phyloP scores from a whole-genome alignment of 2,888 invertebrate species.

The Adelphocoris suturalis region DNA sequence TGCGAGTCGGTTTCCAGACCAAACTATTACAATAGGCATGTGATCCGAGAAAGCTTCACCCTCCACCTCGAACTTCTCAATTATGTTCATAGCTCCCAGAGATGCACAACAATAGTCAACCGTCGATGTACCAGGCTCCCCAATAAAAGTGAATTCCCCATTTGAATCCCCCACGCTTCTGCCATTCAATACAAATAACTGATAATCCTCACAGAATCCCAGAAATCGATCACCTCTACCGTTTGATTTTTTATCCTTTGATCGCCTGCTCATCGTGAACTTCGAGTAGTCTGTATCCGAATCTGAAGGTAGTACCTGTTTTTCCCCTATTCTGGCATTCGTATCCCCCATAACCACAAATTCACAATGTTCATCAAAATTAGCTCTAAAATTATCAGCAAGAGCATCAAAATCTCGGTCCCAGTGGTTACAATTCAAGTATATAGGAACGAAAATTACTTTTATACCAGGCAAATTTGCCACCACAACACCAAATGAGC shows the following conservation, averaged over 20 bases:
- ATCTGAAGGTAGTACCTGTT: too few relatives aligned
- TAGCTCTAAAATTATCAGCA: too few relatives aligned
- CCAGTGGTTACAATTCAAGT: too few relatives aligned
- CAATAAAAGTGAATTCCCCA: not conserved
- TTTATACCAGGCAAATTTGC: too few relatives aligned
- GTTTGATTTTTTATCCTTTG: not conserved
- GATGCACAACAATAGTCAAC: not conserved
- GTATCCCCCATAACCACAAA: not conserved
- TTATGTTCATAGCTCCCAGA: not conserved
- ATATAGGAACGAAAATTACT: too few relatives aligned
- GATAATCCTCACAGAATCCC: not conserved
- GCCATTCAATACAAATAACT: not conserved
- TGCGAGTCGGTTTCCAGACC: not conserved
- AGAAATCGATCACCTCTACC: not conserved
- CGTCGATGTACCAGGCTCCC: not conserved
- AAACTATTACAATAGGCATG: not conserved
- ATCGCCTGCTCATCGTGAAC: not conserved
- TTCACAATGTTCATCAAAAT: too few relatives aligned
- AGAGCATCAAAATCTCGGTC: too few relatives aligned
- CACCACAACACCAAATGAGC: too few relatives aligned
- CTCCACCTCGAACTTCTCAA: too few relatives aligned
- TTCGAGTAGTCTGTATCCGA: not conserved
- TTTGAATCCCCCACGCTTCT: not conserved
- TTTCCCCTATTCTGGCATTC: not conserved
- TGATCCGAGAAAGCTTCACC: not conserved